These are phyloP conservation scores for Macrobrachium nipponense DNA, from an alignment of 1,140 invertebrate species.

Conservation along the genomic window DNA sequence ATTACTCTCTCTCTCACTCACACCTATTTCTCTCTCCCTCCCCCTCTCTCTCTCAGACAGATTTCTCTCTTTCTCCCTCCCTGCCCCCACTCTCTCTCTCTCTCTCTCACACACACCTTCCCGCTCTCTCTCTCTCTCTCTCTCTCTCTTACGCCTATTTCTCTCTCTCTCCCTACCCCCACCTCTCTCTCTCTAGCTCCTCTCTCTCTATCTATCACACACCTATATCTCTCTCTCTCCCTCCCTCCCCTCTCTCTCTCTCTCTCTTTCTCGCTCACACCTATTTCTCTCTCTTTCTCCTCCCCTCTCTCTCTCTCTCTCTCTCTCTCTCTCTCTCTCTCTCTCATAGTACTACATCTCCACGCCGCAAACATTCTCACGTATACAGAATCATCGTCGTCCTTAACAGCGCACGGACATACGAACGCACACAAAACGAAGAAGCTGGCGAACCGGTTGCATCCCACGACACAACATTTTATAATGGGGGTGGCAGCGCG, in stretches of 20 bases:
- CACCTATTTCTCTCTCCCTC: not conserved
- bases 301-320: not conserved
- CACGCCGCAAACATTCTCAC: too few species aligned
- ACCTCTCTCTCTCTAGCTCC: not conserved
- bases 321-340: not conserved
- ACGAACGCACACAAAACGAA: too few species aligned
- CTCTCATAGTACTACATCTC: not conserved
- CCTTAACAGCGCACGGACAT: too few species aligned
- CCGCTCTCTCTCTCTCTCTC: not conserved
- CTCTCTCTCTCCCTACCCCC: not conserved
- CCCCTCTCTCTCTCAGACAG: too few species aligned
- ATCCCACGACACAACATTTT: too few species aligned
- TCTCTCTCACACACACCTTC: not conserved
- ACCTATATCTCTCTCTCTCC: not conserved
- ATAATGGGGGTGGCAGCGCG: too few species aligned
- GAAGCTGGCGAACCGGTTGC: too few species aligned
- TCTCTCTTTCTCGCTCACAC: not conserved
- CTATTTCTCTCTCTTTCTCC: not conserved
- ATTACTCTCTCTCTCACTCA: too few species aligned
- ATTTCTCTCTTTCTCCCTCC: not conserved
- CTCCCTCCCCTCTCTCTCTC: not conserved
- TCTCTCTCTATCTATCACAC: not conserved
- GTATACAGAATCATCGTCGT: too few species aligned
- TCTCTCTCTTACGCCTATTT: too few species aligned
- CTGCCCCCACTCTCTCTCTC: not conserved